Percentiles rank a stretch among this genome's conserved stretches.
Conservation (phyloP, 2,113 vertebrate genomes). For the Columba livia region DNA sequence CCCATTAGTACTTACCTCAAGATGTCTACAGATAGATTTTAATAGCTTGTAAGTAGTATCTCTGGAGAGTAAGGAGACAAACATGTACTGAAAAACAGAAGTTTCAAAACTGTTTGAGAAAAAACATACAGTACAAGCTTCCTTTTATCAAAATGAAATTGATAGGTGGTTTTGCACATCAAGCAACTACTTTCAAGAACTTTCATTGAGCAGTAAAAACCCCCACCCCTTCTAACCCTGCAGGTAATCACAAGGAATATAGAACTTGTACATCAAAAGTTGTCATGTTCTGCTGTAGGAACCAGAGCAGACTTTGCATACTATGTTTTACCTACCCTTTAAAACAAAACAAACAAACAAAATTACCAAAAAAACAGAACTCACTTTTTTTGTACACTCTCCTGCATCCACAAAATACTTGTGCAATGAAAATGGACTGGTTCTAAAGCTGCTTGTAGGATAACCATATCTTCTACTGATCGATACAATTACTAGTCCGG, state of each 20-base stretch:
- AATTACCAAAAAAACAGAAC: not conserved
- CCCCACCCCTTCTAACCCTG: not conserved
- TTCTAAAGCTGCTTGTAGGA: not conserved
- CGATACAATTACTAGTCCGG: not conserved
- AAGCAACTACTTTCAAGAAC: not conserved
- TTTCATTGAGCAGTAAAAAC: not conserved
- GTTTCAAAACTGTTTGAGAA: not conserved
- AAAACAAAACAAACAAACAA: not conserved
- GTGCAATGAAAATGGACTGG: not conserved
- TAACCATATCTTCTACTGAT: not conserved
- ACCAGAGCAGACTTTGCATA: not conserved
- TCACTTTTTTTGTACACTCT: not conserved
- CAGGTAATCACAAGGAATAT: not conserved
- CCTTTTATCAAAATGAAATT: not conserved
- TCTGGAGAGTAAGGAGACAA: conserved; percentile 92
- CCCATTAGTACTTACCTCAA: conserved; percentile 79
- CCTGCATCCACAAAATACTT: not conserved
- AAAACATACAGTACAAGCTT: not conserved
- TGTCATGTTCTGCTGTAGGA: not conserved
- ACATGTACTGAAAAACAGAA: conserved; percentile 86
- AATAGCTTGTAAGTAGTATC: conserved; percentile 92
- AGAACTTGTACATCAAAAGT: not conserved
- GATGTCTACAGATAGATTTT: conserved; percentile 86
- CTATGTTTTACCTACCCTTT: not conserved
- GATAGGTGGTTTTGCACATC: not conserved